phyloP scores from a whole-genome alignment of 2,888 invertebrate genomes.

The Campoplex capitator region DNA sequence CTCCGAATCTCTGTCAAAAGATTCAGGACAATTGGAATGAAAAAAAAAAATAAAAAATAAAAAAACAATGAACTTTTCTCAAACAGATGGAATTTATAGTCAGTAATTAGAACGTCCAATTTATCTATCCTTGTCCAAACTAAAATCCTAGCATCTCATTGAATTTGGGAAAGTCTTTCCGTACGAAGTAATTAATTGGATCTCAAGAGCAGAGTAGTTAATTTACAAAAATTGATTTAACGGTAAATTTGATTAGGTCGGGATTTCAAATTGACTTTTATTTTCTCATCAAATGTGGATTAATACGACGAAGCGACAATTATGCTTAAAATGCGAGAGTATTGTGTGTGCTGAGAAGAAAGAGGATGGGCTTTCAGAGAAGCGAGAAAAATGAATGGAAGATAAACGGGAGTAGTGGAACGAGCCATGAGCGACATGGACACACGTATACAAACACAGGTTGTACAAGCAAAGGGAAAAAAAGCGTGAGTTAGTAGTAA shows the following conservation, averaged over 20 bases:
- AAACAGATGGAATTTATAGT: background rate
- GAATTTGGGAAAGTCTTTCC: background rate
- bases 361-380: background rate
- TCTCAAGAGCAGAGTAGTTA: background rate
- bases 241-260: background rate
- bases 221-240: background rate
- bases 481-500: slow-evolving; percentile 57
- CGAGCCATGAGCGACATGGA: slow-evolving; percentile 26
- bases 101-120: background rate
- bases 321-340: background rate
- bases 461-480: slow-evolving; percentile 5
- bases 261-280: background rate
- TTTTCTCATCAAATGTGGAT: background rate
- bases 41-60: background rate
- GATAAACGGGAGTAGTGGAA: slow-evolving; percentile 30
- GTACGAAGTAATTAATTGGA: background rate
- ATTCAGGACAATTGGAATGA: background rate
- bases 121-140: background rate
- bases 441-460: background rate
- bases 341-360: background rate
- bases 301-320: background rate
- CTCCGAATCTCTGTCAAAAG: too few relatives aligned
- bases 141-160: background rate
- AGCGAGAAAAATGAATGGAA: slow-evolving; percentile 51
- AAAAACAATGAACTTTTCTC: background rate